A percentile compares a stretch with the other conserved stretches of the same genome.
These are phyloP conservation scores for Pollachius pollachius DNA, from an alignment of 2,113 vertebrate genomes.

Conservation along the genomic window DNA sequence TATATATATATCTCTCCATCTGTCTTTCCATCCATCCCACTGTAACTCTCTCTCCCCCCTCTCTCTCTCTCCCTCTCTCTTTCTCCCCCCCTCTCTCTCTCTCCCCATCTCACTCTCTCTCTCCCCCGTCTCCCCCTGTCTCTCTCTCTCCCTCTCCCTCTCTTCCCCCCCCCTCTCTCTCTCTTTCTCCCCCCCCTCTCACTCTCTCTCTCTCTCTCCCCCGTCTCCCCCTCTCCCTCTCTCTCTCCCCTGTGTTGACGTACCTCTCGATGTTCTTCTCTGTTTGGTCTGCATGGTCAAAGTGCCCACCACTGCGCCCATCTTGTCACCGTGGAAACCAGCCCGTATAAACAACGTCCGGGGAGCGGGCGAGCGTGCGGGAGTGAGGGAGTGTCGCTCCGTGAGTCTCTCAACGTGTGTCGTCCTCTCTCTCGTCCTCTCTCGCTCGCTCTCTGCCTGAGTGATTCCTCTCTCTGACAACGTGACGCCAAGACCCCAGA, in stretches of 20 bases:
- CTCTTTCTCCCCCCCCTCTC: too few relatives aligned
- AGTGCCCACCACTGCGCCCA: constrained; percentile 98
- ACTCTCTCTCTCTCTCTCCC: too few relatives aligned
- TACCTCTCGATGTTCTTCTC: constrained; percentile 94
- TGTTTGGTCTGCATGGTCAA: constrained; percentile 98
- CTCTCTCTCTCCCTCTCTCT: too few relatives aligned
- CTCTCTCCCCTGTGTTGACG: constrained; percentile 41
- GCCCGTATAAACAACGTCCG: constrained; percentile 52
- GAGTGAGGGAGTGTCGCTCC: constrained; percentile 34
- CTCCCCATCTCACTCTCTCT: too few relatives aligned
- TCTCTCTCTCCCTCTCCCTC: too few relatives aligned
- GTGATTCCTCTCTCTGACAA: background rate
- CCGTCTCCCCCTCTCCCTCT: too few relatives aligned
- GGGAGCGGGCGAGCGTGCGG: background rate
- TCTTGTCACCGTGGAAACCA: constrained; percentile 76
- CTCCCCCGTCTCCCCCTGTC: too few relatives aligned
- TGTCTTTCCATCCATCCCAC: too few relatives aligned
- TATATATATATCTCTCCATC: too few relatives aligned
- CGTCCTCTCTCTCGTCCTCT: constrained; percentile 20
- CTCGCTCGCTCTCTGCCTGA: constrained; percentile 14
- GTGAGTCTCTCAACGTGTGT: constrained; percentile 21
- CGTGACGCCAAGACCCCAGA: constrained; percentile 24
- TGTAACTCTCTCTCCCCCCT: too few relatives aligned
- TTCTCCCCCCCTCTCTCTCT: too few relatives aligned
- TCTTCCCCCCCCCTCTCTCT: too few relatives aligned